phyloP scores from a whole-genome alignment of 2,797 vertebrate species.

The Sebastes miniatus region DNA sequence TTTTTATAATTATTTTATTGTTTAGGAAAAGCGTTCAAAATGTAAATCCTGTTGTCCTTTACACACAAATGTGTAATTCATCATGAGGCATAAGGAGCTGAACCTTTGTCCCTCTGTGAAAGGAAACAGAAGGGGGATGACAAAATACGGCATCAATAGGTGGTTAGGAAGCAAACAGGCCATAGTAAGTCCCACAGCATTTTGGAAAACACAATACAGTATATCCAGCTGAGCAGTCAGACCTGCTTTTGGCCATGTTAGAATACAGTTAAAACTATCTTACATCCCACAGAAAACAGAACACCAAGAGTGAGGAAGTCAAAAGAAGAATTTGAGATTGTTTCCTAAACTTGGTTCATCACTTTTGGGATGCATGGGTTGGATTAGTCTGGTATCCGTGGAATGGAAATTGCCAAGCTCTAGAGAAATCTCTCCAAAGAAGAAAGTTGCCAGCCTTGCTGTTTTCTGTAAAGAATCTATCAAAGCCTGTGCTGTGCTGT shows the following conservation, averaged over 20 bases:
- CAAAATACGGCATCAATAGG: background rate
- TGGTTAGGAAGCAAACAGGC: background rate
- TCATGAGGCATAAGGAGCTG: background rate
- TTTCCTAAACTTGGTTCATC: slow-evolving; percentile 21
- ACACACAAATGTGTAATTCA: background rate
- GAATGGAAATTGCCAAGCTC: slow-evolving; percentile 31
- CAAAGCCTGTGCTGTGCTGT: slow-evolving; percentile 51
- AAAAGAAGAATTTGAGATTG: background rate
- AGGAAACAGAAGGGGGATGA: background rate
- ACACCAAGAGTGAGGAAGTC: background rate
- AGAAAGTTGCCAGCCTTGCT: slow-evolving; percentile 34
- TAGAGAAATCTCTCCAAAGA: slow-evolving; percentile 41
- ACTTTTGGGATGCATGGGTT: slow-evolving; percentile 12
- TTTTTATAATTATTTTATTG: background rate
- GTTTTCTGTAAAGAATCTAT: slow-evolving; percentile 45
- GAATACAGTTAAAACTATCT: background rate
- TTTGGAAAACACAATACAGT: background rate
- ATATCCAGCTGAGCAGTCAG: background rate
- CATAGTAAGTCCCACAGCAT: background rate
- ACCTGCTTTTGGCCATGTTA: background rate
- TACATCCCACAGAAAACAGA: background rate
- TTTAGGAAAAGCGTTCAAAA: background rate
- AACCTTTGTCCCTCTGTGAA: background rate
- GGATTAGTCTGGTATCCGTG: slow-evolving; percentile 50
- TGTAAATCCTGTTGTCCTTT: background rate